phyloP scores from a whole-genome alignment of 2,113 vertebrate species.

The Illadopsis cleaveri region DNA sequence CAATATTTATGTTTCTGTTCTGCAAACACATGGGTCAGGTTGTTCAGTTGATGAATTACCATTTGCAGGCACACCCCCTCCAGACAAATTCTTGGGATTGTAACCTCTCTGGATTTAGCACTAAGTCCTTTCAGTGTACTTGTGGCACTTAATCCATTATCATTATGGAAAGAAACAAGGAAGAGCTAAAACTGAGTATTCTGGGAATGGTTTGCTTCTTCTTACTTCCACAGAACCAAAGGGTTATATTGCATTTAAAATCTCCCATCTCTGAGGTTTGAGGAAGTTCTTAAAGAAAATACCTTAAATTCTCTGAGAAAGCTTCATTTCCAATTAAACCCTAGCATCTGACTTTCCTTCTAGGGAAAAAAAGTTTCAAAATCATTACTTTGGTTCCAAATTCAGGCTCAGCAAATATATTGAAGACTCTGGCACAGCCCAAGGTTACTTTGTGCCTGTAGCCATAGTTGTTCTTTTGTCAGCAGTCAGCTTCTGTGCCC shows the following conservation, averaged over 20 bases:
- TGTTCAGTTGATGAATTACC: neutral
- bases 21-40: neutral
- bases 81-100: neutral
- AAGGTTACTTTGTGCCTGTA: neutral
- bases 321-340: neutral
- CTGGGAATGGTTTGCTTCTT: neutral
- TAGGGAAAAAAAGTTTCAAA: neutral
- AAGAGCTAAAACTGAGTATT: neutral
- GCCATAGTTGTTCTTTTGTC: neutral
- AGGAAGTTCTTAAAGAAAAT: neutral
- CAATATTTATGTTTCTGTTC: neutral
- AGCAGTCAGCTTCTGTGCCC: neutral
- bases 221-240: neutral
- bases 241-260: neutral
- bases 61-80: neutral
- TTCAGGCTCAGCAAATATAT: neutral
- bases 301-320: neutral
- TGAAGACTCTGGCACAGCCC: neutral
- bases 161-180: neutral
- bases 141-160: neutral
- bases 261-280: neutral
- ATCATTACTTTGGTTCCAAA: neutral
- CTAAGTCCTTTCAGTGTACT: neutral
- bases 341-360: neutral
- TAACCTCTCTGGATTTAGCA: neutral